These are phyloP conservation scores for Lacerta viridis DNA, from an alignment of 2,797 vertebrate species.

Conservation along the genomic window DNA sequence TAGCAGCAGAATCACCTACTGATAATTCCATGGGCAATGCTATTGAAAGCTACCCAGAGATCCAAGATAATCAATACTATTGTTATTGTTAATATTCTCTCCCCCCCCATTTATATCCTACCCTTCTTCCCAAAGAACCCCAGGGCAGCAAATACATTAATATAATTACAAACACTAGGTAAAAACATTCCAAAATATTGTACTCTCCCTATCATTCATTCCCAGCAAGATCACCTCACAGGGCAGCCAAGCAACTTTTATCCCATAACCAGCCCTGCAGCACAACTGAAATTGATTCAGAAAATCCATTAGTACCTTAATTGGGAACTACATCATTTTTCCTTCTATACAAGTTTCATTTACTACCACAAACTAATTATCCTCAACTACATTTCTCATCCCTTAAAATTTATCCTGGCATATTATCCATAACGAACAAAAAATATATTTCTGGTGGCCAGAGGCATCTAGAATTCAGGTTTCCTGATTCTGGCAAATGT, in stretches of 20 bases:
- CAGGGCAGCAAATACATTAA: not conserved
- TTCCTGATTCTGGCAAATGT: constrained; percentile 13
- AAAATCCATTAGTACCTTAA: not conserved
- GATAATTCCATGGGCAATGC: no score
- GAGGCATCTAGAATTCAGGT: not conserved
- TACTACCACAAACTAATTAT: not conserved
- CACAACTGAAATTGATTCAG: no score
- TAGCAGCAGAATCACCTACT: not conserved
- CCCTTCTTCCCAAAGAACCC: no score
- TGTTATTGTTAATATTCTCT: no score
- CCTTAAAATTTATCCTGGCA: not conserved
- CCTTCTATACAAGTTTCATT: not conserved
- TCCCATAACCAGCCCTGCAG: no score
- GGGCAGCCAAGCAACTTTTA: no score
- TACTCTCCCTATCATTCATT: no score
- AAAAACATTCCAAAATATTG: not conserved
- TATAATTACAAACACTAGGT: not conserved
- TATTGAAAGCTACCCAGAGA: no score
- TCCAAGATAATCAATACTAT: no score
- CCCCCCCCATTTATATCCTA: no score
- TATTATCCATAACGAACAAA: not conserved
- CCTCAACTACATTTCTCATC: not conserved
- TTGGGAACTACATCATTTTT: not conserved
- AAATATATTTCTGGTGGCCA: not conserved
- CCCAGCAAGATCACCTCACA: no score